Conservation (phyloP, 2,888 invertebrate species). For the Sturmia bella region DNA sequence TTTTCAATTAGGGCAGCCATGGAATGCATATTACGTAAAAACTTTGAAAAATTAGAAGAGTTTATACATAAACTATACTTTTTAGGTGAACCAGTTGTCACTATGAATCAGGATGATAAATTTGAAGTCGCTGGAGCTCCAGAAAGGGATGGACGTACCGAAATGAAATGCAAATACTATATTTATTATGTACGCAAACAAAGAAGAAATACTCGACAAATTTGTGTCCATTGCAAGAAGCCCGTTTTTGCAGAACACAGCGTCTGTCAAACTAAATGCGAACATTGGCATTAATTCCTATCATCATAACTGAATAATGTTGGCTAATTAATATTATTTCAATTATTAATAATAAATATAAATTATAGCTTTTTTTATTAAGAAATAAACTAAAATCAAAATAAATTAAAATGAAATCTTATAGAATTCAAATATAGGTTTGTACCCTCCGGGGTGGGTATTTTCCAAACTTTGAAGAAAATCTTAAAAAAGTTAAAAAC, state of each 20-base stretch:
- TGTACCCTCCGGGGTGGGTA: neutral
- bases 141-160: neutral
- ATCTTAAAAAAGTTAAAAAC: neutral
- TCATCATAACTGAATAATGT: too few species aligned
- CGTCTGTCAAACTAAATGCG: neutral
- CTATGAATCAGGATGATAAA: neutral
- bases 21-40: neutral
- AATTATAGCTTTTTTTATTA: neutral
- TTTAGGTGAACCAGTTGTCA: too few species aligned
- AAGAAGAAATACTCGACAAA: neutral
- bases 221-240: neutral
- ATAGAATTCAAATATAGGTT: neutral
- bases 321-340: neutral
- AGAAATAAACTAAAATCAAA: neutral
- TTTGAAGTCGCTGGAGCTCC: neutral
- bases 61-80: neutral
- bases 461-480: neutral
- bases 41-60: neutral
- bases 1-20: conserved; percentile 2
- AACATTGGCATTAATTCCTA: neutral
- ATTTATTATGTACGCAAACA: neutral
- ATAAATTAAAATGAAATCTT: neutral
- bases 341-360: neutral
- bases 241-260: too few species aligned
- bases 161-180: too few species aligned